phyloP scores from a whole-genome alignment of 2,888 invertebrate genomes.

The Anorthoa munda region DNA sequence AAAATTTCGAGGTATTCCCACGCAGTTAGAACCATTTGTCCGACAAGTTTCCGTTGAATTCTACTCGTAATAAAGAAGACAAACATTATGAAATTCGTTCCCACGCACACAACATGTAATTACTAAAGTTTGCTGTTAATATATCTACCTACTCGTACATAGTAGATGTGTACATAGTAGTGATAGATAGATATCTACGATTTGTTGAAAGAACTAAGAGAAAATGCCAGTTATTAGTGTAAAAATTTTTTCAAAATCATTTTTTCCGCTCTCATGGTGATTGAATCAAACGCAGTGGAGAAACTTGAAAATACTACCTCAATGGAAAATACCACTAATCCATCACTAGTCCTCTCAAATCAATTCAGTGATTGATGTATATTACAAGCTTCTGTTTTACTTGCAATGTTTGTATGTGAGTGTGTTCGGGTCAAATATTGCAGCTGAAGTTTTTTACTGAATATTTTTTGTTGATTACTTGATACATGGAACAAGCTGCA shows the following conservation, averaged over 20 bases:
- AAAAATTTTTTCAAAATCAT: too few species aligned
- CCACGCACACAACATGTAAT: conserved; percentile 53
- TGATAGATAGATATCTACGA: background rate
- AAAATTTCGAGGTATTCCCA: conserved; percentile 42
- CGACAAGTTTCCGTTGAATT: conserved; percentile 37
- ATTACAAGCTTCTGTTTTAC: too few species aligned
- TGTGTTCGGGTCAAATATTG: too few species aligned
- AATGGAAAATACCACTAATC: conserved; percentile 9
- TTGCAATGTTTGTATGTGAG: too few species aligned
- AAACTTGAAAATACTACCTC: too few species aligned
- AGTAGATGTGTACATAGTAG: background rate
- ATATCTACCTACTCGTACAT: background rate
- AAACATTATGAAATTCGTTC: conserved; percentile 48
- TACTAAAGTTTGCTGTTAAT: conserved; percentile 44
- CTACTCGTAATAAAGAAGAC: conserved; percentile 36
- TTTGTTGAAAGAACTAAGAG: background rate
- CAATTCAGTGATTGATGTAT: background rate
- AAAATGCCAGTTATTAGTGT: background rate
- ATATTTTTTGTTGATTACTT: background rate
- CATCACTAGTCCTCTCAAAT: background rate
- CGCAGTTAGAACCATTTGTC: conserved; percentile 40
- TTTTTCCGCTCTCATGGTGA: too few species aligned
- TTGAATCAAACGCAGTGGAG: too few species aligned
- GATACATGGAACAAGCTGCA: conserved; percentile 20
- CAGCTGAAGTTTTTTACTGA: too few species aligned